phyloP scores from a whole-genome alignment of 2,888 invertebrate genomes.

The Neocrepidodera transversa region DNA sequence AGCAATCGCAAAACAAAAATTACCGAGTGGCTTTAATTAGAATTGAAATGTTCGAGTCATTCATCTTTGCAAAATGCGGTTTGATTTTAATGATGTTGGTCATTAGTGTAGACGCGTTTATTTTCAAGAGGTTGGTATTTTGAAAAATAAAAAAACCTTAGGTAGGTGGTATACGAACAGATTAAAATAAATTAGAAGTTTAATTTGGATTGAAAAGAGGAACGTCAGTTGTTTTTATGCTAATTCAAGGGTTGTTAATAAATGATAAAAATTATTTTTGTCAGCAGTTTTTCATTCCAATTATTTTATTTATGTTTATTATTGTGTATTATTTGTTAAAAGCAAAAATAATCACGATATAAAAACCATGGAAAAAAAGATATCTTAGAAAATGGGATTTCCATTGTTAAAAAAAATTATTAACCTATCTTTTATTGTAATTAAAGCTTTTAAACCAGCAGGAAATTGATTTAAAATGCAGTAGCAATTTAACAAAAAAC shows the following conservation, averaged over 20 bases:
- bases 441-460: too few species aligned
- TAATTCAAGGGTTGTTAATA: not conserved
- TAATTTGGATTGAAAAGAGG: slow-evolving; percentile 5
- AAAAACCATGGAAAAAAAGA: too few species aligned
- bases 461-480: too few species aligned
- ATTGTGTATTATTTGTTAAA: too few species aligned
- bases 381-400: too few species aligned
- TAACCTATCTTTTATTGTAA: too few species aligned
- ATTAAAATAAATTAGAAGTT: slow-evolving; percentile 11
- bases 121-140: not conserved
- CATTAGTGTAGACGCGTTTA: slow-evolving; percentile 21
- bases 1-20: slow-evolving; percentile 3
- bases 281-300: too few species aligned
- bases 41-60: slow-evolving; percentile 26
- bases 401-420: too few species aligned
- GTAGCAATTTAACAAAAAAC: too few species aligned
- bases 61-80: slow-evolving; percentile 31
- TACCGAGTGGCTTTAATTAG: slow-evolving; percentile 27
- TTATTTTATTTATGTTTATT: too few species aligned
- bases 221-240: not conserved
- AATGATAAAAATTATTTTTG: too few species aligned
- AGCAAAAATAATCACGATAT: too few species aligned
- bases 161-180: not conserved
- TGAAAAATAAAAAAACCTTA: not conserved
- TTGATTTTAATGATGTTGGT: slow-evolving; percentile 33